These are phyloP conservation scores for Tetranychus truncatus DNA, from an alignment of 2,888 invertebrate genomes.

Conservation along the genomic window DNA sequence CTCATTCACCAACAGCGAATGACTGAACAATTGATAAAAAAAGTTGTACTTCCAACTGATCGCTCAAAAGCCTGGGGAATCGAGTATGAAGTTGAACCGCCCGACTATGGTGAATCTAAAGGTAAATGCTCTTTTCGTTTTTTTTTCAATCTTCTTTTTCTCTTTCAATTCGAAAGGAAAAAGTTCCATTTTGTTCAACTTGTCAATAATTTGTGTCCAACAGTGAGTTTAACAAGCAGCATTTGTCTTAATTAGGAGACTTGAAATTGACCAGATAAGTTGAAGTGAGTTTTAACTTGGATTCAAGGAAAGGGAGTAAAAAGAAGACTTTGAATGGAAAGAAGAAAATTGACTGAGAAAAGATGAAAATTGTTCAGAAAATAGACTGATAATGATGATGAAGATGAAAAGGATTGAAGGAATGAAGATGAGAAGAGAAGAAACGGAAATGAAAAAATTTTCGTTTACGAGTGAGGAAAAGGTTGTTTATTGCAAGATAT, in stretches of 20 bases:
- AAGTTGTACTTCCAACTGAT: constrained; percentile 28
- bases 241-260: not conserved
- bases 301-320: not conserved
- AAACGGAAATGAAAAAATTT: not conserved
- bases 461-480: not conserved
- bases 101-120: constrained; percentile 26
- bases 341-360: not conserved
- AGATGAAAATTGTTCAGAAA: not conserved
- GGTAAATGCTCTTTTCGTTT: constrained; percentile 4
- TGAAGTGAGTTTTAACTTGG: not conserved
- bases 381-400: not conserved
- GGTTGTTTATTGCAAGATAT: not conserved
- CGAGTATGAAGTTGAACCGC: constrained; percentile 28
- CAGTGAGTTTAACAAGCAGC: too few species aligned
- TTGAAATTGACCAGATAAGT: not conserved
- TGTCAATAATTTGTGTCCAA: too few species aligned
- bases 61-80: constrained; percentile 27
- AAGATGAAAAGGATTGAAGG: not conserved
- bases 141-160: too few species aligned
- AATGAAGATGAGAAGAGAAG: not conserved
- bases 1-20: constrained; percentile 24
- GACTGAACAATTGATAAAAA: constrained; percentile 27
- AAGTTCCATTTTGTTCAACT: not conserved
- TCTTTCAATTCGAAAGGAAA: too few species aligned
- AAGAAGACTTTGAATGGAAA: too few species aligned